Conservation (phyloP, 2,888 invertebrate species). For the Gortyna flavago region DNA sequence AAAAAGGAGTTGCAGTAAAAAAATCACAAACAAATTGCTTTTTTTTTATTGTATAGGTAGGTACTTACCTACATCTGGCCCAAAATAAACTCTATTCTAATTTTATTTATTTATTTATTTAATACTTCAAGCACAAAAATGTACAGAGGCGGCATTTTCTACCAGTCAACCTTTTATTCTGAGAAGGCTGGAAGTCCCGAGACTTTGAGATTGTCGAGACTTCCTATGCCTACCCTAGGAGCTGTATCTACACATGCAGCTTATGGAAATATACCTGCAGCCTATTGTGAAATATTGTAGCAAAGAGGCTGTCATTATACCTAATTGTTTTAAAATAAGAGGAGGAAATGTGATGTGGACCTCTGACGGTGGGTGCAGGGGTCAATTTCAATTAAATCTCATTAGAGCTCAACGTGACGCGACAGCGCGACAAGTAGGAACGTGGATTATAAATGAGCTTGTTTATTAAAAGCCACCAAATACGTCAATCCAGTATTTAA, state of each 20-base stretch:
- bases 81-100: too few relatives aligned
- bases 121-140: too few relatives aligned
- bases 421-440: neutral
- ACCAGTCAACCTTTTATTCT: too few relatives aligned
- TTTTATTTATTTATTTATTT: too few relatives aligned
- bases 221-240: neutral
- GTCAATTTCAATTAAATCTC: constrained; percentile 59
- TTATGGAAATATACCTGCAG: constrained; percentile 1
- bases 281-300: neutral
- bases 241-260: neutral
- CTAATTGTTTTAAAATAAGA: constrained; percentile 32
- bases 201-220: neutral
- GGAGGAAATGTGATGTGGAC: constrained; percentile 40
- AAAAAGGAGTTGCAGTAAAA: too few relatives aligned
- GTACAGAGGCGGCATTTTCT: too few relatives aligned
- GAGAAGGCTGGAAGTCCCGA: too few relatives aligned
- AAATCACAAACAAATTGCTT: too few relatives aligned
- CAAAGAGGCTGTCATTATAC: constrained; percentile 28
- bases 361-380: constrained; percentile 35
- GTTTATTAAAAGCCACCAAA: neutral
- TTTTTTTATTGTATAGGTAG: too few relatives aligned
- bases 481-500: neutral
- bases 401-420: constrained; percentile 42
- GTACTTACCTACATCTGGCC: too few relatives aligned
- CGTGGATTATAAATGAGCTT: constrained; percentile 4